These are phyloP conservation scores for Crossaster papposus DNA, from an alignment of 53 echinoderm and acorn worm genomes.

Conservation along the genomic window DNA sequence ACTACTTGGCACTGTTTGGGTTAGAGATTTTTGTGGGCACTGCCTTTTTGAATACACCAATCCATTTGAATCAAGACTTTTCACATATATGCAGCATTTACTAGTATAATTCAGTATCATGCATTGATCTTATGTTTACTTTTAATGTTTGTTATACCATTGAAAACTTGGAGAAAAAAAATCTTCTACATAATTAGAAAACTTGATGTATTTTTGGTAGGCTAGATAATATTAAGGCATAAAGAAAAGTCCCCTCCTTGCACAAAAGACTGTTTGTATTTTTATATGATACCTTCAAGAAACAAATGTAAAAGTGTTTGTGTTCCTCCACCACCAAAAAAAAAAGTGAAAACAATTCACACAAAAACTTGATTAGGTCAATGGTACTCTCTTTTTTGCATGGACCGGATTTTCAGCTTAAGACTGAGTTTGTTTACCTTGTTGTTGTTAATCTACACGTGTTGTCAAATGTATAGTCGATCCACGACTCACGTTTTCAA, in stretches of 20 bases:
- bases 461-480: neutral
- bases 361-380: too few species aligned
- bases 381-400: too few species aligned
- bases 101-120: neutral
- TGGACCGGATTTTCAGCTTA: too few species aligned
- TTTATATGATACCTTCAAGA: too few species aligned
- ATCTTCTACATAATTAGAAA: neutral
- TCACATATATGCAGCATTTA: neutral
- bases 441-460: neutral
- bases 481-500: neutral
- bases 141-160: neutral
- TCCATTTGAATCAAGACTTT: neutral
- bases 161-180: neutral
- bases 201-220: neutral
- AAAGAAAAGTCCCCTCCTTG: neutral
- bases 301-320: too few species aligned
- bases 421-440: neutral
- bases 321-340: too few species aligned
- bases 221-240: neutral
- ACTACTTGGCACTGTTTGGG: neutral
- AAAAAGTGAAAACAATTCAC: too few species aligned
- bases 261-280: neutral
- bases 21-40: neutral
- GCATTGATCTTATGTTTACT: neutral
- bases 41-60: neutral